Evolutionary conservation across 2,797 vertebrate genomes (phyloP).

Genomic region (Amblyraja radiata): DNA sequence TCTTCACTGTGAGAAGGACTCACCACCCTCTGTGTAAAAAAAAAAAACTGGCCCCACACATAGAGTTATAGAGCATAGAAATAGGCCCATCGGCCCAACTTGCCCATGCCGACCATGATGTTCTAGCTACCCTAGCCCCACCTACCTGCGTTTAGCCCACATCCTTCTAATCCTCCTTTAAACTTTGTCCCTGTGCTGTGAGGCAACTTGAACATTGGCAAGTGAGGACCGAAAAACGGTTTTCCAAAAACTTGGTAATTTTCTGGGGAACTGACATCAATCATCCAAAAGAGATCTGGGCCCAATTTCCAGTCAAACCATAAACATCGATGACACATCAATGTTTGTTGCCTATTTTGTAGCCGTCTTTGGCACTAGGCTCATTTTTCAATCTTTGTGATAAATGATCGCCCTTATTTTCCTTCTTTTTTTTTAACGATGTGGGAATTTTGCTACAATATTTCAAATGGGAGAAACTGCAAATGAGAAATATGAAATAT

Average conservation of each 20-base stretch:
- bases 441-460: neutral
- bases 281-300: neutral
- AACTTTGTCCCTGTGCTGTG: too few relatives aligned
- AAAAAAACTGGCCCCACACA: too few relatives aligned
- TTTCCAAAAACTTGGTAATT: neutral
- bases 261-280: neutral
- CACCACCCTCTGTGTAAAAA: too few relatives aligned
- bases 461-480: neutral
- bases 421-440: neutral
- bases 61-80: too few relatives aligned
- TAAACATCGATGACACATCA: neutral
- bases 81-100: too few relatives aligned
- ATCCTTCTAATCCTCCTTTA: too few relatives aligned
- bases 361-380: neutral
- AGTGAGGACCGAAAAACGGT: neutral
- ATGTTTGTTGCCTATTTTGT: neutral
- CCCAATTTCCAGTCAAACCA: neutral
- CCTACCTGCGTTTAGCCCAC: too few relatives aligned
- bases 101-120: too few relatives aligned
- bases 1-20: too few relatives aligned
- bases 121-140: too few relatives aligned
- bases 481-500: neutral
- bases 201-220: neutral
- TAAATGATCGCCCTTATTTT: neutral
- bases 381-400: neutral